A percentile compares a stretch with the other conserved stretches of the same genome.
phyloP scores from a whole-genome alignment of 2,113 vertebrate genomes.

The Gopherus flavomarginatus region DNA sequence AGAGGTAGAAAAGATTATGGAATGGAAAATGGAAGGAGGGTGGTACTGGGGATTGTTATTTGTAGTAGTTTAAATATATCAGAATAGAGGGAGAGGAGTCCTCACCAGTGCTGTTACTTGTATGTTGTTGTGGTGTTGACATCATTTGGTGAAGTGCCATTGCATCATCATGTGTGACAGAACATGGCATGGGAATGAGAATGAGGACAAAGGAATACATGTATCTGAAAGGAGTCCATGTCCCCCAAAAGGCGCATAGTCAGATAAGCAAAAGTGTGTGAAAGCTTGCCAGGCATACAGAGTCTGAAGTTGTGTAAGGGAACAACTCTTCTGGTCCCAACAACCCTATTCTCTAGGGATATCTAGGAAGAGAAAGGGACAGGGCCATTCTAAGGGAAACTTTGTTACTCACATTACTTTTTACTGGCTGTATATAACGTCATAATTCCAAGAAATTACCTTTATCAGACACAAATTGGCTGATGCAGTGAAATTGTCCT shows the following conservation, averaged over 20 bases:
- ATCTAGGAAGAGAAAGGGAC: not conserved
- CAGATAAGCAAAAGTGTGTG: not conserved
- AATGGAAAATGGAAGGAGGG: not conserved
- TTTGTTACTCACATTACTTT: not conserved
- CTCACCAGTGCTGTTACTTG: not conserved
- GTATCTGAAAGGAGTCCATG: not conserved
- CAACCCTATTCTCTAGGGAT: fast-evolving
- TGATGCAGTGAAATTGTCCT: not conserved
- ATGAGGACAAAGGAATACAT: not conserved
- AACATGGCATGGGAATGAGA: not conserved
- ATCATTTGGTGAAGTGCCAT: not conserved
- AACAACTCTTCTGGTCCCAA: not conserved
- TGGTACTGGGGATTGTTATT: not conserved
- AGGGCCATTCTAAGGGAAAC: not conserved
- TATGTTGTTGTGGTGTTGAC: not conserved
- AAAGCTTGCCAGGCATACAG: not conserved
- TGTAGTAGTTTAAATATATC: not conserved
- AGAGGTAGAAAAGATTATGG: not conserved
- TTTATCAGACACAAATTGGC: not conserved
- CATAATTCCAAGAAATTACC: not conserved
- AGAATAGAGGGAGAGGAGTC: not conserved
- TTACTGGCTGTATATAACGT: not conserved
- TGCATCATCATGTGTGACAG: not conserved
- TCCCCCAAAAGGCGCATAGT: not conserved
- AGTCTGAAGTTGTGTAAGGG: not conserved